Evolutionary conservation across 1,140 invertebrate genomes (phyloP), one percentile per base, ranked within the genome.

Genomic region (Lasioglossum baleicum): DNA sequence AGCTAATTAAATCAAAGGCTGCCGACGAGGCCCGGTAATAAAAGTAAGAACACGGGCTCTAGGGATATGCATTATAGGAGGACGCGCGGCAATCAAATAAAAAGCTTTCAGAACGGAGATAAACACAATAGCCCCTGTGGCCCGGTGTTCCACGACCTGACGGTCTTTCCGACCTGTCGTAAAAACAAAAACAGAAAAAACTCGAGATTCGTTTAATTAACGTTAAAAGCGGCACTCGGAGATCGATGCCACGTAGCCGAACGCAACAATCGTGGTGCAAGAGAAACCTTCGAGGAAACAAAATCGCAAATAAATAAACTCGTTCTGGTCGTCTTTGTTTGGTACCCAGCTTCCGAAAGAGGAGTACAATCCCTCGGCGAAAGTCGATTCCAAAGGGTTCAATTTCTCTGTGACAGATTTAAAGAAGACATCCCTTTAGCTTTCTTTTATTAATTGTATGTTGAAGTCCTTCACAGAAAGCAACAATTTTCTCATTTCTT

Each of bases 1-100:
- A 87, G 91, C 90, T 91, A 92, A 92, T 92, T 91, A 91, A 92
- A 91, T 92, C 91, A 92, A 92, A 92, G 90, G 90, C 85, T 87
- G 90, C 91, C 90, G 91, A 90, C 90, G 85, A 87, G 66, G 89
- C 80, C 86, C 88, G 90, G 91, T 90, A 90, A 90, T 93, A 93
- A 93, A 92, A 92, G 91, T 90, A 88, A 89, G 88, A 91, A 92
- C 88, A 86, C 84, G 89, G 86, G 35, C 35, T 35, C 75, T 82
- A 69, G 84, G 87, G 86, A 88, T 90, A 89, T 90, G 88, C 85
- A 90, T 87, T 89, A 91, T 92, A 90, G 87, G 81, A 86, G 82
- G 85, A 86, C 88, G 90, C 90, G 90, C 87, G 89, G 88, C 88
- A 89, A 88, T 90, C 90, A 88, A 91, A 91, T 91, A 91, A 91